Conservation (phyloP, 1,140 invertebrate species). For the Acromyrmex heyeri region DNA sequence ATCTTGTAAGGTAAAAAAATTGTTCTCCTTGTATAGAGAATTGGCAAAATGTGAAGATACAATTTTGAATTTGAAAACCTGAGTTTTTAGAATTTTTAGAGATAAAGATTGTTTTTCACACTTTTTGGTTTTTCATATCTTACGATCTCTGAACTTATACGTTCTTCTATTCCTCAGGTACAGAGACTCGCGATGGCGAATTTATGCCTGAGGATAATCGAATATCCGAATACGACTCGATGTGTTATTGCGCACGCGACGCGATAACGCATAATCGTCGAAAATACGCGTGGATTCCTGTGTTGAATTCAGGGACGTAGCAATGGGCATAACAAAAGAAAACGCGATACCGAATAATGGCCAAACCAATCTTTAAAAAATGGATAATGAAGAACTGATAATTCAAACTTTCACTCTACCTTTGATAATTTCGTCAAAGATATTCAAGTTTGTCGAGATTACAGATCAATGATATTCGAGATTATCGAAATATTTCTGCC, state of each 20-base stretch:
- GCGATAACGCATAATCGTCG: slow-evolving; percentile 29
- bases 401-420: no score
- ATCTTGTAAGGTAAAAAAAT: no score
- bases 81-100: neutral
- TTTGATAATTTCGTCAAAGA: no score
- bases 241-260: slow-evolving; percentile 28
- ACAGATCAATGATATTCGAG: no score
- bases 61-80: neutral
- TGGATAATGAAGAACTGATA: neutral
- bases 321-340: neutral
- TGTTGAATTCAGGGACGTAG: slow-evolving; percentile 4
- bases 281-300: slow-evolving; percentile 3
- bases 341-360: neutral
- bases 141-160: neutral
- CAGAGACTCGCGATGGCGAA: neutral
- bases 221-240: neutral
- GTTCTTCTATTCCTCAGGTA: neutral
- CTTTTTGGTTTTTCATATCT: neutral
- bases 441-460: no score
- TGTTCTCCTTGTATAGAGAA: neutral
- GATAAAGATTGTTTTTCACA: neutral
- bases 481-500: no score
- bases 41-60: neutral
- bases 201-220: neutral
- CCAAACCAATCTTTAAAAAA: neutral